Base-by-base conservation (phyloP, 2,113 vertebrate genomes). In the Leuciscus idus region DNA sequence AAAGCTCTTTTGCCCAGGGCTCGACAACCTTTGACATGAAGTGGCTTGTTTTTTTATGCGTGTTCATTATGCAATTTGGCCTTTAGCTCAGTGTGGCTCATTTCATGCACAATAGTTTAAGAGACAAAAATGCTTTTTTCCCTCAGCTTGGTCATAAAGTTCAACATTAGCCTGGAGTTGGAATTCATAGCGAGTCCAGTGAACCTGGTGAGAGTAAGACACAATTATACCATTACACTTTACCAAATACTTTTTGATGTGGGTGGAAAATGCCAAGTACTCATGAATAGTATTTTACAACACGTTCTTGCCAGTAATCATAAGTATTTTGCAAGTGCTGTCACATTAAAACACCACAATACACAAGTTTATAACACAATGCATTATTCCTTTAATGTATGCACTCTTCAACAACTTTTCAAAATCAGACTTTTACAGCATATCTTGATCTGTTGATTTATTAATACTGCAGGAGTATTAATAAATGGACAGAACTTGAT, bases 361-460 rank as follows among this genome's bases (percentile, higher is more conserved):
- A 48, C 5, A 15, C 2, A 23, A 23, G 9, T 64, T 15, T 3
- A 17, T 50, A 75, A 28, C 73, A 28, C 17, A 81, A 86, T 80
- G 50, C 39, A 61, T 73, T 81, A 21, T 48, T 72, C 52, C 64
- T 86, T 86, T 86, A 86, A 80, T 86, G 39, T 30, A 26, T 61
- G 66, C 33, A 72, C 36, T 81, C 62, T 66, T 52, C 78, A 57
- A 85, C 75, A 79, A 43, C 23, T 61, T 70, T 72, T 23, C 36
- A 83, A 33, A 73, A 13, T 36, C 50, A 12, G 50, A 21, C 52
- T 39, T 21, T 84, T 28, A 59, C 28, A 36, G 50, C n/a, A 70
- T 55, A 72, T 36, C 23, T 73, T 30, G 46, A 11, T 50, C 46
- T 43, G n/a, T 39, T 30, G 81, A 43, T 43, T 43, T 43, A 43